Evolutionary conservation across 2,888 invertebrate genomes (phyloP), one percentile per base, ranked within the genome.

Genomic region (Cryptophagus acutangulus): DNA sequence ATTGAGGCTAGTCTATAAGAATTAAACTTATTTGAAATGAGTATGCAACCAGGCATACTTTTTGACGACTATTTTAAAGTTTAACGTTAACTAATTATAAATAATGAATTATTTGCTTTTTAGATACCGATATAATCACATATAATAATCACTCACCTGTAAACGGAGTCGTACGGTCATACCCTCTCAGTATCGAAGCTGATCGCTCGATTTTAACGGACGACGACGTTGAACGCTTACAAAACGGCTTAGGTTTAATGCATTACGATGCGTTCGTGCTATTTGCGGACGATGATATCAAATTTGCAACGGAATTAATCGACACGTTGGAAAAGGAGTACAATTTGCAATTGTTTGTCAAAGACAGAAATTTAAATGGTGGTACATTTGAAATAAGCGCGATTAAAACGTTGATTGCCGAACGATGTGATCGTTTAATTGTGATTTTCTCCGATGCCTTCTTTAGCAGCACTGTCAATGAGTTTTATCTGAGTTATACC

Each of bases 371-470:
- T 66, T 65, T 90, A 35, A 71, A 84, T 28, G 78, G 77, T 1
- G 88, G 88, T 0, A 72, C 77, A 34, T 83, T 84, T 41, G 82
- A 82, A 58, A 82, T 83, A 59, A 79, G 81, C 46, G 82, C 84
- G 1, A 76, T 89, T 5, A 76, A 85, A 39, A 75, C 76, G 52
- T 71, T 90, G 34, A 86, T 90, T 58, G 74, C 81, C 2, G 79
- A 84, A 54, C 74, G 91, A 17, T 92, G 93, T 63, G 79, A 80
- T 48, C 76, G 84, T 56, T 75, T 92, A 51, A 79, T 93, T 43
- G 80, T 87, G 1, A 77, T 94, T 40, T 71, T 88, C 50, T 88
- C 92, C 0, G 80, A 84, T 0, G 79, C 79, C 44, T 92, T 90
- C 70, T 89, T 91, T 67, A 69, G 76, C 51, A 88, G 87, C 62